Conservation (phyloP, 2,888 invertebrate genomes). For the Tiliacea aurago region DNA sequence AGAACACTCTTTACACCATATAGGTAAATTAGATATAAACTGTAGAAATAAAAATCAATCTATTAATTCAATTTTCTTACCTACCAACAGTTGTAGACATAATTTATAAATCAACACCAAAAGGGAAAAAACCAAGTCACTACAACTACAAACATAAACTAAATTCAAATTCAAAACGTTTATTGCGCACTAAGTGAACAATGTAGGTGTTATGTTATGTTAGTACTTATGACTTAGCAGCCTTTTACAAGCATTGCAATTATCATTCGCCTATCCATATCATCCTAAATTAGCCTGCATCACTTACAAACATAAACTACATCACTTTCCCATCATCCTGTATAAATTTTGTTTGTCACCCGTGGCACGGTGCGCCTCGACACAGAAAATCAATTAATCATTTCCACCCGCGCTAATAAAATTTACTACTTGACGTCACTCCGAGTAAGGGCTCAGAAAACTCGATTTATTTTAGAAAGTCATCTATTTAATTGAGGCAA, state of each 20-base stretch:
- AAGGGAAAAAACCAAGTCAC: neutral
- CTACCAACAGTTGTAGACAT: neutral
- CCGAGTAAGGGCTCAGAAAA: constrained; percentile 65
- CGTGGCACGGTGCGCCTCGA: constrained; percentile 66
- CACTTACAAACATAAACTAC: too few relatives aligned
- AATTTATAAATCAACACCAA: neutral
- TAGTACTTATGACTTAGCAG: too few relatives aligned
- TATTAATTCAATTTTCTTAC: neutral
- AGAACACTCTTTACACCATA: too few relatives aligned
- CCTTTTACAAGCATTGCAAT: too few relatives aligned
- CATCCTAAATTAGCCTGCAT: too few relatives aligned
- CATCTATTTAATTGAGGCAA: constrained; percentile 77
- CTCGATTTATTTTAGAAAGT: constrained; percentile 75
- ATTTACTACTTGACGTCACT: constrained; percentile 77
- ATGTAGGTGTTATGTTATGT: too few relatives aligned
- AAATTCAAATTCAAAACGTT: too few relatives aligned
- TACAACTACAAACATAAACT: constrained; percentile 4
- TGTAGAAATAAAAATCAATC: too few relatives aligned
- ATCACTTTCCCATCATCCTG: constrained; percentile 64
- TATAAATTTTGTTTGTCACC: constrained; percentile 74
- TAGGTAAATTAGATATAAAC: too few relatives aligned
- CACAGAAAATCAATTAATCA: constrained; percentile 76
- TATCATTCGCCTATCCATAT: too few relatives aligned
- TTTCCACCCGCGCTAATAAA: constrained; percentile 75
- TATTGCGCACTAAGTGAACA: too few relatives aligned